phyloP scores from a whole-genome alignment of 64 coral and sea anemone genomes.

The Anthopleura sola region DNA sequence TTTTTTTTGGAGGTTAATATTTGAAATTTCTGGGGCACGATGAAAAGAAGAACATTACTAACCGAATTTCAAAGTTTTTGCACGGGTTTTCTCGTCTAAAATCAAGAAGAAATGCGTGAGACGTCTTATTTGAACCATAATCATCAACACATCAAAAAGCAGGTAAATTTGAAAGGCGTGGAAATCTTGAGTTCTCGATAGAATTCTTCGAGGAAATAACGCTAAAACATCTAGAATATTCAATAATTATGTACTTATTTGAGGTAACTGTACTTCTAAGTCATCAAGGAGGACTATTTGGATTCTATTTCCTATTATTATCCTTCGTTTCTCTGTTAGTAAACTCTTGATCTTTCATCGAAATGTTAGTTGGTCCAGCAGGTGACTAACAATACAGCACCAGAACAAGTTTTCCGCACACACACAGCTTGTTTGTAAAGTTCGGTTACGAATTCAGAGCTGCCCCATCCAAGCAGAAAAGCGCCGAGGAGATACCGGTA shows the following conservation, averaged over 20 bases:
- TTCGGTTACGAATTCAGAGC: not conserved
- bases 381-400: not conserved
- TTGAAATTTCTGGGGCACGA: no score
- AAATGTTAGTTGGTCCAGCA: not conserved
- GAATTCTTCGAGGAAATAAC: not conserved
- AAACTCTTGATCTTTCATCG: conserved; percentile 16
- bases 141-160: not conserved
- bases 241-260: not conserved
- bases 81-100: not conserved
- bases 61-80: not conserved
- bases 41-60: no score
- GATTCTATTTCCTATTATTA: not conserved
- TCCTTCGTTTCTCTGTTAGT: not conserved
- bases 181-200: not conserved
- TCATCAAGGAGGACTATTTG: not conserved
- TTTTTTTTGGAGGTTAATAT: no score
- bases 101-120: not conserved
- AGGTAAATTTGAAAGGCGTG: conserved; percentile 12
- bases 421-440: not conserved
- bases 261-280: not conserved
- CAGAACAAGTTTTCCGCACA: not conserved
- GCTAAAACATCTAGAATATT: not conserved
- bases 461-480: not conserved
- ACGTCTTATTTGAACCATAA: not conserved
- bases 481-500: not conserved